Evolutionary conservation across 2,888 invertebrate genomes (phyloP).

Genomic region (Pristionchus fissidentatus): DNA sequence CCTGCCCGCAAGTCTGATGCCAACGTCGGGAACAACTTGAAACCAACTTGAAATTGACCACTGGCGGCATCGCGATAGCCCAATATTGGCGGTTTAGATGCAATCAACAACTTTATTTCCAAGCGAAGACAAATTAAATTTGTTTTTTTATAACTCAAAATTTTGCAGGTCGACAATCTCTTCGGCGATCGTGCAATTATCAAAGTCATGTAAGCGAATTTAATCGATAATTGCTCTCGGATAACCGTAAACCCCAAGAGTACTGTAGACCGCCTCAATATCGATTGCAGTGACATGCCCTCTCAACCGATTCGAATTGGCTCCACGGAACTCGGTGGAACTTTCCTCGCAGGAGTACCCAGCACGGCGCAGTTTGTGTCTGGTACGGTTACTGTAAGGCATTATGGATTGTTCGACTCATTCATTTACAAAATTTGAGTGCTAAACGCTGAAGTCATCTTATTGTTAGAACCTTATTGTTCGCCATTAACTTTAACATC

Average conservation of each 20-base stretch:
- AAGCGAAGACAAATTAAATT: background rate
- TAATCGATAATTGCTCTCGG: background rate
- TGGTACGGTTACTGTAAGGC: background rate
- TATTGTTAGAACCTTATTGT: background rate
- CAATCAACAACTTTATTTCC: too few relatives aligned
- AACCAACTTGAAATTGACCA: too few relatives aligned
- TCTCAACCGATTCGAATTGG: background rate
- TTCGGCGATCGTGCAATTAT: constrained; percentile 15
- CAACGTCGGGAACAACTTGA: too few relatives aligned
- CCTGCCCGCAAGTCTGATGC: too few relatives aligned
- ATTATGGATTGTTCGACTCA: too few relatives aligned
- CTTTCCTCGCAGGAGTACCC: constrained; percentile 58
- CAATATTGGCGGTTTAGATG: too few relatives aligned
- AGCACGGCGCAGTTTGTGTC: constrained; percentile 53
- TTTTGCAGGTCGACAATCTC: background rate
- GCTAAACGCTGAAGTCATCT: background rate
- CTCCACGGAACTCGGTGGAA: constrained; percentile 47
- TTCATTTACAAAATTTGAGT: background rate
- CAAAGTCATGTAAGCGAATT: background rate
- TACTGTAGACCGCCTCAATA: background rate
- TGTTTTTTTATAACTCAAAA: background rate
- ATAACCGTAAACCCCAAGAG: too few relatives aligned
- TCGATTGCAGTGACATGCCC: background rate
- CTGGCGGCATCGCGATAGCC: too few relatives aligned
- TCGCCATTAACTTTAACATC: background rate